phyloP scores from a whole-genome alignment of 2,797 vertebrate genomes.

The Girardinus metallicus region DNA sequence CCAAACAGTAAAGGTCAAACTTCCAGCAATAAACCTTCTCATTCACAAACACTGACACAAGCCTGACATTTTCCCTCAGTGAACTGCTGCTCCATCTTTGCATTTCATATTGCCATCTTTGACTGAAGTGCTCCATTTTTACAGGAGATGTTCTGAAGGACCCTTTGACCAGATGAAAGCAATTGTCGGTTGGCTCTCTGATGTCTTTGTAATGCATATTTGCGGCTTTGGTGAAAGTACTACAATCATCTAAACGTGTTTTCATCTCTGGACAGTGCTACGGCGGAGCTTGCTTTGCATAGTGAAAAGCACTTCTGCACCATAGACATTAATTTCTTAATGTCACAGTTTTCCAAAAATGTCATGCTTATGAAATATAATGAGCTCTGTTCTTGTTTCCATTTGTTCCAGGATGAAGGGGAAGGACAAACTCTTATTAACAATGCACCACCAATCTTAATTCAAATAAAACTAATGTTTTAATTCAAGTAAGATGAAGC shows the following conservation, averaged over 20 bases:
- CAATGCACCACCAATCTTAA: constrained; percentile 53
- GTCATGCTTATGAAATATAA: constrained; percentile 70
- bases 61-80: constrained; percentile 64
- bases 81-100: constrained; percentile 55
- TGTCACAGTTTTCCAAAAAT: constrained; percentile 70
- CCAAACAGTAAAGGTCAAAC: constrained; percentile 62
- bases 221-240: constrained; percentile 60
- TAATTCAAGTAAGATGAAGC: constrained; percentile 36
- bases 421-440: constrained; percentile 62
- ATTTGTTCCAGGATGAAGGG: constrained; percentile 61
- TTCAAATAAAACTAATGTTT: constrained; percentile 38
- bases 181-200: constrained; percentile 66
- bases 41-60: constrained; percentile 62
- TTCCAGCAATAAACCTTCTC: constrained; percentile 63
- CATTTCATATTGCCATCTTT: constrained; percentile 61
- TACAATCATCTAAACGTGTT: constrained; percentile 61
- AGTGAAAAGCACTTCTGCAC: constrained; percentile 48
- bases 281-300: constrained; percentile 52
- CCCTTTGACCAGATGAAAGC: constrained; percentile 79
- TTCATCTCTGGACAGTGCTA: constrained; percentile 57
- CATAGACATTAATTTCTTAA: constrained; percentile 72
- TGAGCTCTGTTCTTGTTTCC: constrained; percentile 62
- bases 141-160: constrained; percentile 60
- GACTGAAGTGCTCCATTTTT: constrained; percentile 67
- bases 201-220: constrained; percentile 76